Conservation (phyloP, 2,113 vertebrate species). For the Indicator indicator region DNA sequence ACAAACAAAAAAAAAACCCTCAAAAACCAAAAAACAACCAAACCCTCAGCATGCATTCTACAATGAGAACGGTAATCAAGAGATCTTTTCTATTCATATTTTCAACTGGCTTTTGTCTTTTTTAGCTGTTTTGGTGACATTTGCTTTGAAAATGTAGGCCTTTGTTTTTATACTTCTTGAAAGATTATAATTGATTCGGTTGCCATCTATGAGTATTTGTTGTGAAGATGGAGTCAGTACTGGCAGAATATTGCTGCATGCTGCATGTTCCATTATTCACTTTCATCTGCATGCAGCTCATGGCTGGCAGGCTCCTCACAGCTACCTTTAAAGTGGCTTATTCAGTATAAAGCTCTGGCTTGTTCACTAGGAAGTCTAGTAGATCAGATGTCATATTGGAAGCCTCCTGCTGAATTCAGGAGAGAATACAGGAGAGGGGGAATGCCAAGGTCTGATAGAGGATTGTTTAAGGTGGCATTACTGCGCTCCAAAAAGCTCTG, state of each 20-base stretch:
- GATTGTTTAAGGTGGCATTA: conserved; percentile 19
- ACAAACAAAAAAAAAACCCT: neutral
- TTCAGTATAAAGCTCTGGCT: conserved; percentile 57
- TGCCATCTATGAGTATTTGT: conserved; percentile 61
- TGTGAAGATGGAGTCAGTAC: conserved; percentile 68
- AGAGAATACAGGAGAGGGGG: conserved; percentile 37
- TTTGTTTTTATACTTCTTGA: conserved; percentile 62
- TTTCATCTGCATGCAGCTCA: conserved; percentile 75
- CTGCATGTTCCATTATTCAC: conserved; percentile 76
- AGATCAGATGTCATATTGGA: conserved; percentile 67
- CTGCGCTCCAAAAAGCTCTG: conserved; percentile 3
- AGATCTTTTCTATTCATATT: conserved; percentile 35
- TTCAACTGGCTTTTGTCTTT: conserved; percentile 52
- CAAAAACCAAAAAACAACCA: neutral
- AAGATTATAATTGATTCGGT: conserved; percentile 66
- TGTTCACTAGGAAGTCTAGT: conserved; percentile 63
- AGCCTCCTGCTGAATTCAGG: conserved; percentile 64
- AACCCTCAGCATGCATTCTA: neutral
- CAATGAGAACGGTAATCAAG: conserved; percentile 22
- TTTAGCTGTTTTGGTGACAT: conserved; percentile 58
- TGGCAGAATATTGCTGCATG: conserved; percentile 69
- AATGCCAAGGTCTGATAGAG: conserved; percentile 9
- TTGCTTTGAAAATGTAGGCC: conserved; percentile 41
- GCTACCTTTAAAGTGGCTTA: conserved; percentile 70
- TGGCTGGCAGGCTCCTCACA: conserved; percentile 67